Evolutionary conservation across 2,113 vertebrate species (phyloP), one percentile per base, ranked within the genome.

Genomic region (Grammomys surdaster): DNA sequence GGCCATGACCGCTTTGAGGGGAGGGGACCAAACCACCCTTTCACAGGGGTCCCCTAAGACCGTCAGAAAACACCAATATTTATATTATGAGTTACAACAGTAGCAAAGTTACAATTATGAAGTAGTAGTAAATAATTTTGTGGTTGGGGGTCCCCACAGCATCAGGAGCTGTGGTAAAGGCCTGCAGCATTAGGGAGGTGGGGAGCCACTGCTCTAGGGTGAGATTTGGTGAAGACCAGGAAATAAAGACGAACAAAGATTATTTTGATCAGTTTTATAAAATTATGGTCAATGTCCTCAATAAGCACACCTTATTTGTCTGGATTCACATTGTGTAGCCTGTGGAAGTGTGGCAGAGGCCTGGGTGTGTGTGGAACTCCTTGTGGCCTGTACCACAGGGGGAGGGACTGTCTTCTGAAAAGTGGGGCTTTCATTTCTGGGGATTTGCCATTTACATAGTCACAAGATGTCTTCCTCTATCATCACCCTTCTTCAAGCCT

Each of bases 391-490:
- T 3, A 80, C 69, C 17, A 3, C 73, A 78, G 16, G 36, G 56
- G 12, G 56, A 72, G 31, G 14, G 16, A 43, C 43, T 84, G 28
- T 56, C 94, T 77, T 96, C 73, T 72, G 75, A 48, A 94, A 94
- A 94, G 22, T 0, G 1, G 48, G 26, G 11, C 65, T 94, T 95
- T 84, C 51, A 80, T 82, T 93, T 95, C 75, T n/a, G 76, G n/a
- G 63, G 46, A 77, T 87, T 85, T 2, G 22, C 31, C 51, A 46
- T 28, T 67, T 40, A 81, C 43, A 60, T 9, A 73, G 70, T 70
- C 26, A 43, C 20, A 1, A 0, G 31, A 60, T n/a, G 51, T 33
- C 58, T 94, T n/a, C 16, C 75, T 54, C 75, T 73, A 54, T 6
- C 14, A 91, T 3, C 3, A 36, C 46, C 46, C 51, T 77, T 73